Evolutionary conservation across 2,888 invertebrate genomes (phyloP), one percentile per base, ranked within the genome.

Genomic region (Neoascia interrupta): DNA sequence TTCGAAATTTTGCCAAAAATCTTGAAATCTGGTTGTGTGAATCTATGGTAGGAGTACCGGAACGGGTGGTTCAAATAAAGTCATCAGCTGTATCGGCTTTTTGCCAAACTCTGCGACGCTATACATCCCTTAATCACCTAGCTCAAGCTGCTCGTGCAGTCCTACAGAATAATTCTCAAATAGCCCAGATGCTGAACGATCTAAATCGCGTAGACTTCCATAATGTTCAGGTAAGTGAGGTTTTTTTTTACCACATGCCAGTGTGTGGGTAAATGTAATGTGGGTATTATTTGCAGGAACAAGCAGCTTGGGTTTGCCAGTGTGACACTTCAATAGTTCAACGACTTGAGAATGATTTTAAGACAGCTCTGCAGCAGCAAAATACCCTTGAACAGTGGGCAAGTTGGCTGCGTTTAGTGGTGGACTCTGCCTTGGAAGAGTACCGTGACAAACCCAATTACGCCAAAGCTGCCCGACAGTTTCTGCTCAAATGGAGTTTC

Each of bases 401-500:
- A 19, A 92, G 93, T 54, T 99, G 99, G 99, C 91, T 99, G 84
- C 98, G 98, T 87, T 92, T 94, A 63, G 97, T 98, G 81, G 98
- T 99, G 56, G 94, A 95, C 82, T 92, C 93, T 83, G 96, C 97
- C 23, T 92, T 99, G 68, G 94, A 96, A 84, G 95, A 96, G 69
- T 96, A 97, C 89, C 95, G 95, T 86, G 95, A 94, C 34, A 93
- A 94, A 83, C 91, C 94, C 2, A 94, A 93, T 84, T 96, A 95
- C 90, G 93, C 95, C 15, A 93, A 94, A 86, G 94, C 95, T 54
- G 97, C 96, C 4, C 91, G 96, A 47, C 96, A 98, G 86, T 97
- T 99, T 90, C 91, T 99, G 84, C 93, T 99, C 79, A 98, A 98
- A 90, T 99, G 99, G 99, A 98, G 97, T 82, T 99, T 98, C 91